Base-by-base conservation (phyloP, 2,113 vertebrate genomes). In the Boulengeromyrus knoepffleri region DNA sequence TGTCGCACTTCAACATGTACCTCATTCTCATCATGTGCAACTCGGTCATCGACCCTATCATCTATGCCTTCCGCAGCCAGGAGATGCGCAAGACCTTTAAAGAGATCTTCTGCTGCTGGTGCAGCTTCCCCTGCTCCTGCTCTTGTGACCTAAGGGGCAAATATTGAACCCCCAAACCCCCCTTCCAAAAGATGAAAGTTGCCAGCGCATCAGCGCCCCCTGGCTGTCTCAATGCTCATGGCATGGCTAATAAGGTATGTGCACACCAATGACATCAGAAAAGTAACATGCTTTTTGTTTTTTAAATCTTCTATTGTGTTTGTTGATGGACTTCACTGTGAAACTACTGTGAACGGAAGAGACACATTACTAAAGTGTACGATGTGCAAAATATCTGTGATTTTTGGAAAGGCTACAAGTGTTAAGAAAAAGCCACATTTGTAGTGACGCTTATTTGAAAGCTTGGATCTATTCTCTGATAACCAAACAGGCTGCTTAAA, bases 11-110 rank as follows among this genome's bases (percentile, higher is more conserved):
- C 92, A 98, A 99, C 95, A 94, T 99, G 92, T 99, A 99, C 91
- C 97, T 99, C 93, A 98, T 98, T 49, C 97, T 99, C 62, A 99
- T 99, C 92, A 99, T 99, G 98, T 98, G 98, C 89, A 99, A 99
- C 91, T 99, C 98, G 0, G 95, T 99, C 93, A 98, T 99, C 0
- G 98, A 99, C 92, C 98, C 98, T 19, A 96, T 99, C 49, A 99
- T 99, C 91, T 99, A 99, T 45, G 98, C 98, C 13, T 97, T 99
- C 52, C 97, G 98, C 85, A 99, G 97, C 92, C 98, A 98, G 83
- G 98, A 99, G 93, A 97, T 99, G 93, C 97, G 98, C 84, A 98
- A 98, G 91, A 99, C 98, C 86, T 98, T 99, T 94, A 98, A 97
- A 85, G 98, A 99, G 93, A 98, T 99, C 91, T 97, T 98, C 93